Percentiles rank a stretch among this genome's conserved stretches.
These are phyloP conservation scores for Chloropsis hardwickii DNA, from an alignment of 2,113 vertebrate species.

Conservation along the genomic window DNA sequence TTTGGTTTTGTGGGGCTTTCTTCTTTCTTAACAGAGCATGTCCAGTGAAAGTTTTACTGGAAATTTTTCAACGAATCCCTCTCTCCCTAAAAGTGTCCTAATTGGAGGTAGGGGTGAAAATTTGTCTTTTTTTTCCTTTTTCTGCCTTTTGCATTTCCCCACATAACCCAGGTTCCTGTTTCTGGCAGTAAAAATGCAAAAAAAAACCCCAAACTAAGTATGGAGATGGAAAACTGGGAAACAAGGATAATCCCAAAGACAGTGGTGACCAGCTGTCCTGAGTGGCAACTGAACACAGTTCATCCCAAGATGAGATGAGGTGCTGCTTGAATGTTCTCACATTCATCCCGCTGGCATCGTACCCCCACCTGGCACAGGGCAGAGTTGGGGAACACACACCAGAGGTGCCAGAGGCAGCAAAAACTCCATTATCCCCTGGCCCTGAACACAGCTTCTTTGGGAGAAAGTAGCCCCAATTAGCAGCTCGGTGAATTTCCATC, in stretches of 20 bases:
- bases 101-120: background rate
- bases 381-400: background rate
- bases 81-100: fast-evolving
- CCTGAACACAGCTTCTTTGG: background rate
- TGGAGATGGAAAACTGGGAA: background rate
- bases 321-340: background rate
- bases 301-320: background rate
- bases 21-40: background rate
- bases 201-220: background rate
- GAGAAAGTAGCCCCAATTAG: background rate
- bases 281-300: fast-evolving
- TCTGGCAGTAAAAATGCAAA: background rate
- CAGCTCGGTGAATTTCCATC: background rate
- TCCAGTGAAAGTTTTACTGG: background rate
- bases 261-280: background rate
- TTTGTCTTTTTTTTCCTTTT: background rate
- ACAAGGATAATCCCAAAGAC: background rate
- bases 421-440: background rate
- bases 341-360: fast-evolving
- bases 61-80: background rate
- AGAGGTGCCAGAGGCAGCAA: background rate
- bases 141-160: background rate
- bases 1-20: background rate
- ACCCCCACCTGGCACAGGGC: fast-evolving
- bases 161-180: background rate